Evolutionary conservation across 2,888 invertebrate species (phyloP).

Genomic region (Hipparchia sbordonii): DNA sequence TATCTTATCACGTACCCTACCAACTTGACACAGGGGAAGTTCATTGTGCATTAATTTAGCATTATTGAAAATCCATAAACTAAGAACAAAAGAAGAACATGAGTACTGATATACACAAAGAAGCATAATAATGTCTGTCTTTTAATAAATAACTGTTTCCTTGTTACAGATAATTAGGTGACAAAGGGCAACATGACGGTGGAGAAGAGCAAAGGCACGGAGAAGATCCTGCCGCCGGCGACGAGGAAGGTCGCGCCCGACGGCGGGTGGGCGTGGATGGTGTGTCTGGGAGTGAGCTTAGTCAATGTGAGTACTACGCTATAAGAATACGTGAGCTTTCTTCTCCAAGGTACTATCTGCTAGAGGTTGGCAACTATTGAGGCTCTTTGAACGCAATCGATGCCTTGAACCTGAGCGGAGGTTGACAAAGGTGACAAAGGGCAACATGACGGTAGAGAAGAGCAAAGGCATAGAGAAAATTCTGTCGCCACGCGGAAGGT

Average conservation of each 20-base stretch:
- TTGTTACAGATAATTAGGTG: slow-evolving; percentile 68
- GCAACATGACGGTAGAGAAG: slow-evolving; percentile 78
- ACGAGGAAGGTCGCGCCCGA: slow-evolving; percentile 90
- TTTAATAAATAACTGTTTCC: background rate
- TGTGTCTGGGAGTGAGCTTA: slow-evolving; percentile 91
- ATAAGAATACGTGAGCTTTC: too few relatives aligned
- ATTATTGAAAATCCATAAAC: too few relatives aligned
- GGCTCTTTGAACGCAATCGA: too few relatives aligned
- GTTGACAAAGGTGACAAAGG: slow-evolving; percentile 68
- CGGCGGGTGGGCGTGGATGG: slow-evolving; percentile 96
- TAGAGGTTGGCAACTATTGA: too few relatives aligned
- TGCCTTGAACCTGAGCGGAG: too few relatives aligned
- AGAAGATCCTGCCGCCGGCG: slow-evolving; percentile 63
- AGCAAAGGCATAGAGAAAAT: slow-evolving; percentile 67
- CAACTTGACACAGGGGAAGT: too few relatives aligned
- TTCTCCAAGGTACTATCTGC: too few relatives aligned
- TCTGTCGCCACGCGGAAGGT: slow-evolving; percentile 83
- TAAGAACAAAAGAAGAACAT: too few relatives aligned
- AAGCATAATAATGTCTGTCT: background rate
- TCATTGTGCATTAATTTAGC: too few relatives aligned
- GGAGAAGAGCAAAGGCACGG: slow-evolving; percentile 74
- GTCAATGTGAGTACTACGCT: slow-evolving; percentile 87
- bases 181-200: slow-evolving; percentile 79
- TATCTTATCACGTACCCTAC: too few relatives aligned
- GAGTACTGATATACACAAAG: too few relatives aligned